Evolutionary conservation across 2,113 vertebrate species (phyloP).

Genomic region (Cervus canadensis): DNA sequence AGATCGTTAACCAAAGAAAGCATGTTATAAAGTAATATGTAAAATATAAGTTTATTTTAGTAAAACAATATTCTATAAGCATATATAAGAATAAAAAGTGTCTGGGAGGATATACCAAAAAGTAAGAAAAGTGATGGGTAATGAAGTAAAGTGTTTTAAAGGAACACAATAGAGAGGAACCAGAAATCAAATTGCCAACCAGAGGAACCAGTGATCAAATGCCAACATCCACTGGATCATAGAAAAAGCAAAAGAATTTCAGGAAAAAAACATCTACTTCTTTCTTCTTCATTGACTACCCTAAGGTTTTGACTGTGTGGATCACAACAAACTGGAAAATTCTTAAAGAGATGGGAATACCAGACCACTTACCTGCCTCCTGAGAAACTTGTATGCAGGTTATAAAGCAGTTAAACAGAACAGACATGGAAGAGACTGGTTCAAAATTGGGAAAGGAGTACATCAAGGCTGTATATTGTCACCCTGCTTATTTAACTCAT

Average conservation of each 20-base stretch:
- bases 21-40: not conserved
- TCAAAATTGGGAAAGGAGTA: not conserved
- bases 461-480: not conserved
- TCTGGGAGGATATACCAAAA: not conserved
- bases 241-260: not conserved
- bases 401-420: not conserved
- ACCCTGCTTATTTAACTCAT: not conserved
- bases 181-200: not conserved
- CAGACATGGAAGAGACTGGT: not conserved
- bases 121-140: not conserved
- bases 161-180: not conserved
- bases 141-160: not conserved
- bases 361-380: not conserved
- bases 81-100: not conserved
- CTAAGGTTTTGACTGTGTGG: not conserved
- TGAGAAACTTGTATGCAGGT: not conserved
- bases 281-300: not conserved
- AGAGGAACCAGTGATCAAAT: not conserved
- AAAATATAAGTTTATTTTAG: not conserved
- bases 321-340: not conserved
- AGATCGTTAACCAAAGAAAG: not conserved
- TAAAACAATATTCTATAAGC: not conserved
- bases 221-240: not conserved
- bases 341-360: not conserved
- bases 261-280: not conserved